These are phyloP conservation scores for Myzus persicae DNA, from an alignment of 1,140 invertebrate species.

Conservation along the genomic window DNA sequence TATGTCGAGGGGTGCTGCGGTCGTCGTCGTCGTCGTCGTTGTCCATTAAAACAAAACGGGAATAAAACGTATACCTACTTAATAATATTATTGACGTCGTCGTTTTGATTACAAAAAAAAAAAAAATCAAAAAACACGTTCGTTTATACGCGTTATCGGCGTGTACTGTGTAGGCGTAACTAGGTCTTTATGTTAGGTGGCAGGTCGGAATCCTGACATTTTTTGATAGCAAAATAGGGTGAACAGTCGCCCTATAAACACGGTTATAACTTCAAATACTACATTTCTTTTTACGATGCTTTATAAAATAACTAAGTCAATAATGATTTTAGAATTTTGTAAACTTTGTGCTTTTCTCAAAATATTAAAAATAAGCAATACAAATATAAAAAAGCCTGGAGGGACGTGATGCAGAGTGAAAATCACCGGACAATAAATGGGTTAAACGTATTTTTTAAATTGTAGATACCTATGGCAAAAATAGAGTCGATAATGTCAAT, in stretches of 20 bases:
- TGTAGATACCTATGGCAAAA: neutral
- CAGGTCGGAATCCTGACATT: no score
- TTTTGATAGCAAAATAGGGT: neutral
- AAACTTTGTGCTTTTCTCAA: no score
- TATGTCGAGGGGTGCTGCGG: neutral
- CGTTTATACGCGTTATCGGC: neutral
- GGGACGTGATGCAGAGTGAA: no score
- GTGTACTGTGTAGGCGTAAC: neutral
- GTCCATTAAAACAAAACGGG: neutral
- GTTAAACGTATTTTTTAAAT: neutral
- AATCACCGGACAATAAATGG: no score
- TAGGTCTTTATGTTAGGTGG: neutral
- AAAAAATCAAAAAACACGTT: neutral
- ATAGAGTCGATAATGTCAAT: neutral
- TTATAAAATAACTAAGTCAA: no score
- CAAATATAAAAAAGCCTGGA: no score
- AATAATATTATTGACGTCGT: constrained; percentile 4
- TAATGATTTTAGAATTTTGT: no score
- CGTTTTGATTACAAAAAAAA: neutral
- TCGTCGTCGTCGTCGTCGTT: neutral
- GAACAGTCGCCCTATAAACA: neutral
- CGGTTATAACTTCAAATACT: neutral
- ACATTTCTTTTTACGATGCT: neutral
- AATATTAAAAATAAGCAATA: no score
- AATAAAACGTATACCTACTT: neutral